Percentiles rank a stretch among this genome's conserved stretches.
Evolutionary conservation across 2,113 vertebrate genomes (phyloP).

Genomic region (Sakesphorus luctuosus): DNA sequence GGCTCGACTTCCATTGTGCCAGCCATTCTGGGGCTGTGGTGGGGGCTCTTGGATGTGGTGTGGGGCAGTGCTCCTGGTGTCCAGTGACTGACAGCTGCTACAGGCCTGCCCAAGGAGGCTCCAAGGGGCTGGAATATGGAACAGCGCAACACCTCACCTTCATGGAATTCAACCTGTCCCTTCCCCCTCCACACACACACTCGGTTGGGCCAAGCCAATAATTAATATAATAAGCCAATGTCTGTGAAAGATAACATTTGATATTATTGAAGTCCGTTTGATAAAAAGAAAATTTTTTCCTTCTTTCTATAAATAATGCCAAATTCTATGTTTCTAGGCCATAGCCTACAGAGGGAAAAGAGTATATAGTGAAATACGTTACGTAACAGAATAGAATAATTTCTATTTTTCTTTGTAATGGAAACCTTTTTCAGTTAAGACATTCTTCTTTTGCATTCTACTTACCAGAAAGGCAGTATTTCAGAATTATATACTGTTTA

Average conservation of each 20-base stretch:
- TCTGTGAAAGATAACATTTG: neutral
- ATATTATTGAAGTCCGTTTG: neutral
- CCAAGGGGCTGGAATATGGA: neutral
- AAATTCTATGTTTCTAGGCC: neutral
- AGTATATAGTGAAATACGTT: neutral
- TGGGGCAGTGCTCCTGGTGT: neutral
- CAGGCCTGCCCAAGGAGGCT: neutral
- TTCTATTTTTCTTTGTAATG: neutral
- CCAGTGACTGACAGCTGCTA: neutral
- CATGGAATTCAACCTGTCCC: neutral
- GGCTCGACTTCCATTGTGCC: neutral
- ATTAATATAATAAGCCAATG: neutral
- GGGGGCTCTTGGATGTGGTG: neutral
- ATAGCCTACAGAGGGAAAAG: neutral
- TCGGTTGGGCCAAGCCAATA: neutral
- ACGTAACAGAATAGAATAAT: neutral
- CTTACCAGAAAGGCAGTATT: neutral
- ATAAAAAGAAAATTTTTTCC: neutral
- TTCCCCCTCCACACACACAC: neutral
- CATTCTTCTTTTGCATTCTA: neutral
- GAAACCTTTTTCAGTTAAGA: neutral
- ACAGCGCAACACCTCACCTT: neutral
- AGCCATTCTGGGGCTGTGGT: neutral
- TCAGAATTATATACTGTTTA: neutral
- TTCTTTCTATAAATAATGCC: neutral